Evolutionary conservation across 92 coral and sea anemone species (phyloP).

Genomic region (Epizoanthus scotinus): DNA sequence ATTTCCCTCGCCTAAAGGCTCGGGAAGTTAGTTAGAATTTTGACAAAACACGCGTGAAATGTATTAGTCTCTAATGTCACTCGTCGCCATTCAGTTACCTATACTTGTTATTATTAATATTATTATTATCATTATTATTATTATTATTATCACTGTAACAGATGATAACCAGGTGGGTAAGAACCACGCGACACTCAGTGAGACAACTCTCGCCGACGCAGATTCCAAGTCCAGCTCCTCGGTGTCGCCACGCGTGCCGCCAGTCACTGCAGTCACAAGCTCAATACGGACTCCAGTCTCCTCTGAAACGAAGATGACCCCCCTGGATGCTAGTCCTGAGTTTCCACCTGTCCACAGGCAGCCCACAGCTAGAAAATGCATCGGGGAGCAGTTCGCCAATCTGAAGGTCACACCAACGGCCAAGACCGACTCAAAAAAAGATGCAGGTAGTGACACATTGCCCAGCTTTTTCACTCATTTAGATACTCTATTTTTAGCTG

Average conservation of each 20-base stretch:
- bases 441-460: neutral
- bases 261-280: neutral
- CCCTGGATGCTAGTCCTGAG: neutral
- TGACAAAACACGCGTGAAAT: no score
- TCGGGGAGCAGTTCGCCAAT: conserved; percentile 19
- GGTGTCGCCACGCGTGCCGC: neutral
- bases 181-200: neutral
- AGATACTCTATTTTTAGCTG: no score
- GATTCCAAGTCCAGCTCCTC: neutral
- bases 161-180: neutral
- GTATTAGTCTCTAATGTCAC: no score
- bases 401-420: neutral
- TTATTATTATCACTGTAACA: no score
- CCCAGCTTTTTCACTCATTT: no score
- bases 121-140: no score
- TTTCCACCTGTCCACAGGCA: neutral
- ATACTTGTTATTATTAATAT: no score
- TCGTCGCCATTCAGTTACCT: no score
- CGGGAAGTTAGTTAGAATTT: no score
- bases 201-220: neutral
- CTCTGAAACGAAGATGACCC: neutral
- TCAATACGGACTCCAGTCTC: neutral
- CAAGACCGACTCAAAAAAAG: neutral
- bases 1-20: no score
- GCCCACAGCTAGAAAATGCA: conserved; percentile 35